Conservation (phyloP, 1,140 invertebrate species). For the Rhizoglyphus robini region DNA sequence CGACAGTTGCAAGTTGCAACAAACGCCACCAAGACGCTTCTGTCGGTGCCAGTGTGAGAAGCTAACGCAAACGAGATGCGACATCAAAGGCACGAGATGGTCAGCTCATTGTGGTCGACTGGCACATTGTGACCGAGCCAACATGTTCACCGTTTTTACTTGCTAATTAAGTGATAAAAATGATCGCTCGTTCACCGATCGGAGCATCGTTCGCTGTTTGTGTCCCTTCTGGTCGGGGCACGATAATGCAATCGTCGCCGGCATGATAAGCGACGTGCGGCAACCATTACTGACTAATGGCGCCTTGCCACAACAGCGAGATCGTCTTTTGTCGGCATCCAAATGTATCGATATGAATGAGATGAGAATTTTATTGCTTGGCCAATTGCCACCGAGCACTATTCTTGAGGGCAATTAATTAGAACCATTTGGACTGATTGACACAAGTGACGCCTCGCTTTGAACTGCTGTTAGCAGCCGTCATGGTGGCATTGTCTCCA, state of each 20-base stretch:
- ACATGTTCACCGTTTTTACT: conserved; percentile 6
- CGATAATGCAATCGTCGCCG: not conserved
- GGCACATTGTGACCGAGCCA: not conserved
- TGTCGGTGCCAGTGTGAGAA: not conserved
- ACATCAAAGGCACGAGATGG: not conserved
- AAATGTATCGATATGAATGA: too few relatives aligned
- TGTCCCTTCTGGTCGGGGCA: not conserved
- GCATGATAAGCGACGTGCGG: not conserved
- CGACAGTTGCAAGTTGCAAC: conserved; percentile 1
- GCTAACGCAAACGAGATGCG: not conserved
- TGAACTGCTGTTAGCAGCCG: too few relatives aligned
- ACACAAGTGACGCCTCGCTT: too few relatives aligned
- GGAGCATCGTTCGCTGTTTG: conserved; percentile 3
- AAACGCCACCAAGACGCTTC: not conserved
- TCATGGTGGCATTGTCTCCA: too few relatives aligned
- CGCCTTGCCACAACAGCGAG: not conserved
- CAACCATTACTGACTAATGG: not conserved
- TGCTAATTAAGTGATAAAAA: conserved; percentile 13
- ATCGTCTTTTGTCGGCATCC: too few relatives aligned
- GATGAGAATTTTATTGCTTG: too few relatives aligned
- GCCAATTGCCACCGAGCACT: too few relatives aligned
- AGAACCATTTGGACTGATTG: too few relatives aligned
- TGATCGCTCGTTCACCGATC: not conserved
- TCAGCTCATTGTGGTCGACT: not conserved
- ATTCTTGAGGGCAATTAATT: too few relatives aligned